Evolutionary conservation across 2,113 vertebrate genomes (phyloP), one percentile per base, ranked within the genome.

Genomic region (Prionailurus viverrinus): DNA sequence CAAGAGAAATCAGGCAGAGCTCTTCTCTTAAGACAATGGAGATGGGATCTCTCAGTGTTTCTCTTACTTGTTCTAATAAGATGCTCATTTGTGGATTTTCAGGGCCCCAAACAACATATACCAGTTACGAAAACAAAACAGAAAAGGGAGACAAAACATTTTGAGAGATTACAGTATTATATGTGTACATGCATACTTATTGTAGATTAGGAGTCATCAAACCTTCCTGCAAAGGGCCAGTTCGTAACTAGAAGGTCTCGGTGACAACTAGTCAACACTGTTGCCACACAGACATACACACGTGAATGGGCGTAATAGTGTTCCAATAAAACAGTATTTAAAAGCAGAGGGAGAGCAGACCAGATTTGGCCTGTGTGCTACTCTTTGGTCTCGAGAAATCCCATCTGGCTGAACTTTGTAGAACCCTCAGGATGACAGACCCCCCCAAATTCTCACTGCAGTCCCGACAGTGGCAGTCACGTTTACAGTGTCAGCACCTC

Each of bases 231-330:
- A 18, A 93, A 73, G 51, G 14, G 55, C 7, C 36, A 48, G 11
- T 66, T 0, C 86, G 25, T 29, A 97, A 71, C 66, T 31, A 55
- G 58, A 66, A 94, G 36, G 14, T n/a, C 41, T 87, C 39, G 61
- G n/a, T 5, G 14, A 61, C n/a, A 61, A 58, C 21, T 41, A 25
- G 31, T 84, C 89, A 39, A 66, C 41, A 4, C n/a, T 21, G 18
- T 1, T 4, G 15, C 0, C 4, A 15, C 0, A 36, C 0, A 45
- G 31, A 78, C 7, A 16, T 23, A 21, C 1, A 1, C 8, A 69
- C 55, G 65, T 15, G 6, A 63, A 83, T 18, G 79, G 19, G 12
- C 15, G 2, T 7, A 39, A 5, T 5, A 29, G 23, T 7, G 11
- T 19, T 4, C 80, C 39, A 68, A 58, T 14, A 69, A 88, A 83